phyloP scores from a whole-genome alignment of 1,140 invertebrate genomes.

The Protaetia brevitarsis region DNA sequence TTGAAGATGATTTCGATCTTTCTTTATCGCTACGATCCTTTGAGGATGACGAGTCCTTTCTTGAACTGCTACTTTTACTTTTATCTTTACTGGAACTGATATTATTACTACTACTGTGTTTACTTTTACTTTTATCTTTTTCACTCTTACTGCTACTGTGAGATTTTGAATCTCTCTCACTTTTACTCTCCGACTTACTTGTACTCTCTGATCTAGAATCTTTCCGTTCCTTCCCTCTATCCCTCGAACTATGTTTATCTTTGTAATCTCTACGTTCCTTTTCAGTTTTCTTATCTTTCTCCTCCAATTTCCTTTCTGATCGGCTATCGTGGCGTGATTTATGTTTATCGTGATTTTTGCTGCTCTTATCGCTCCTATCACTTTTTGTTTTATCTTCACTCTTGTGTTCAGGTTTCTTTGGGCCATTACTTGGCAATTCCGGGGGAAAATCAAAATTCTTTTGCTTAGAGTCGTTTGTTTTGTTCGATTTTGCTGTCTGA shows the following conservation, averaged over 20 bases:
- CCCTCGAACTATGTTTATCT: slow-evolving; percentile 38
- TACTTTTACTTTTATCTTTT: slow-evolving; percentile 21
- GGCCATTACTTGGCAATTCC: not conserved
- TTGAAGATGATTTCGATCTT: slow-evolving; percentile 9
- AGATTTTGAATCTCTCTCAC: slow-evolving; percentile 34
- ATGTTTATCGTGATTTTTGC: slow-evolving; percentile 43
- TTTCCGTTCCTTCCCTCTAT: slow-evolving; percentile 40
- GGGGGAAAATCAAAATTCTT: slow-evolving; percentile 13
- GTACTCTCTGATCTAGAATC: slow-evolving; percentile 35
- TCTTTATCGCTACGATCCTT: slow-evolving; percentile 17
- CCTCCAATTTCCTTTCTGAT: slow-evolving; percentile 48
- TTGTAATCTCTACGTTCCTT: slow-evolving; percentile 48
- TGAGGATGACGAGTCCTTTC: slow-evolving; percentile 25
- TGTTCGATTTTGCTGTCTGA: slow-evolving; percentile 20
- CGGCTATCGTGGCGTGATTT: slow-evolving; percentile 35
- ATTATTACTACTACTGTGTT: slow-evolving; percentile 29
- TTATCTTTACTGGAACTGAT: too few species aligned
- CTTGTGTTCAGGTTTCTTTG: slow-evolving; percentile 22
- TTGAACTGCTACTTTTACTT: slow-evolving; percentile 24
- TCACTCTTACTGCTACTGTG: slow-evolving; percentile 34
- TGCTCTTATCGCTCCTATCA: slow-evolving; percentile 24
- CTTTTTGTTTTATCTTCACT: slow-evolving; percentile 20
- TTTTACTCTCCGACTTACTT: slow-evolving; percentile 31
- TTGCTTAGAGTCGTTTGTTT: slow-evolving; percentile 21
- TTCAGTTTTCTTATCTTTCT: slow-evolving; percentile 41